A percentile compares a stretch with the other conserved stretches of the same genome.
phyloP scores from a whole-genome alignment of 1,140 invertebrate species.

The Drosophila miranda region DNA sequence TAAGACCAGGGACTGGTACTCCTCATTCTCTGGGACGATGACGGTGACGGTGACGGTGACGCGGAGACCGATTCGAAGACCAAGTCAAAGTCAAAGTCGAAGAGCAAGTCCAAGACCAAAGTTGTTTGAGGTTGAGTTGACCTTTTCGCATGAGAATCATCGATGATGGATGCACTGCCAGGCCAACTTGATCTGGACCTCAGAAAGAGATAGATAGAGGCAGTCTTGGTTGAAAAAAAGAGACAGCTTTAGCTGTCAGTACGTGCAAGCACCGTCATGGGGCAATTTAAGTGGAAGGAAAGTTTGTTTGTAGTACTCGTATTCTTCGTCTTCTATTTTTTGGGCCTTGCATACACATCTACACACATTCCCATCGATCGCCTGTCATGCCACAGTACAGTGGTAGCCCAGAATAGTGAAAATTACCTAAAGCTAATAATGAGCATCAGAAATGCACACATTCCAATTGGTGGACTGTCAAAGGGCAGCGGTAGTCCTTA shows the following conservation, averaged over 20 bases:
- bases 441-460: no score
- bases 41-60: slow-evolving; percentile 3
- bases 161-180: slow-evolving; percentile 71
- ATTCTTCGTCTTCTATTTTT: neutral
- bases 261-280: slow-evolving; percentile 70
- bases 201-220: slow-evolving; percentile 13
- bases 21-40: no score
- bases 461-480: no score
- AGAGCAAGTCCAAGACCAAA: slow-evolving; percentile 24
- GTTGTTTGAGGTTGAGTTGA: slow-evolving; percentile 47
- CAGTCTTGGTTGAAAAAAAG: slow-evolving; percentile 24
- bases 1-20: slow-evolving; percentile 52
- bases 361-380: no score
- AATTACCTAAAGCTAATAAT: neutral
- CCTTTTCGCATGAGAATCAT: slow-evolving; percentile 75
- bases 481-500: no score
- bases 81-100: slow-evolving; percentile 25
- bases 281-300: slow-evolving; percentile 75
- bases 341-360: no score
- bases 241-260: slow-evolving; percentile 60
- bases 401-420: no score
- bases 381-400: no score
- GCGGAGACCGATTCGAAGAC: slow-evolving; percentile 24
- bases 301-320: slow-evolving; percentile 27
- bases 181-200: slow-evolving; percentile 25